Conservation (phyloP, 2,113 vertebrate species). For the Tetraodon nigroviridis region DNA sequence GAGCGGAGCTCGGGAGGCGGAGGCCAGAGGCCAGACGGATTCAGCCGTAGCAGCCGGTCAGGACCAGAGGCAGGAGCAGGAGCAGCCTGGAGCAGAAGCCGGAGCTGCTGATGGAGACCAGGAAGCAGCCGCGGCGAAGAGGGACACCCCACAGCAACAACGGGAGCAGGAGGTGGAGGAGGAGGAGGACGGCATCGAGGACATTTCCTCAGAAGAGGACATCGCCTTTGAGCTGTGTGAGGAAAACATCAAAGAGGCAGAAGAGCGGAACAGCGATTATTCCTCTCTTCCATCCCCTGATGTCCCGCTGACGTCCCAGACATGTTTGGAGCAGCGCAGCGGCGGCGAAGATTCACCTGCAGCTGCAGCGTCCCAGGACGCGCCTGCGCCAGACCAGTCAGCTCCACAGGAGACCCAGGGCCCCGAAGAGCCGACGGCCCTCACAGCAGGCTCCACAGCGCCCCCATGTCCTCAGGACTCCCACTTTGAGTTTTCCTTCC, state of each 20-base stretch:
- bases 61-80: slow-evolving; percentile 18
- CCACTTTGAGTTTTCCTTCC: slow-evolving; percentile 64
- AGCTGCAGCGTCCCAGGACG: slow-evolving; percentile 17
- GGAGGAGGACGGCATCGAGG: slow-evolving; percentile 25
- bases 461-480: slow-evolving; percentile 39
- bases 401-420: slow-evolving; percentile 20
- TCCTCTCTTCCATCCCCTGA: slow-evolving; percentile 26
- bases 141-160: background rate
- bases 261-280: slow-evolving; percentile 22
- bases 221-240: slow-evolving; percentile 52
- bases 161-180: slow-evolving; percentile 26
- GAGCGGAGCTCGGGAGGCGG: background rate
- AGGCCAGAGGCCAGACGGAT: slow-evolving; percentile 26
- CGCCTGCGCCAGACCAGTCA: slow-evolving; percentile 10
- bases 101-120: slow-evolving; percentile 20
- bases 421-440: slow-evolving; percentile 30
- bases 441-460: slow-evolving; percentile 30
- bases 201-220: slow-evolving; percentile 39
- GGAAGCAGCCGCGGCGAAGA: slow-evolving; percentile 11
- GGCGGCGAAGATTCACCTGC: slow-evolving; percentile 25
- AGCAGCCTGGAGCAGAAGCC: slow-evolving; percentile 5
- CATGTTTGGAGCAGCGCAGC: slow-evolving; percentile 36
- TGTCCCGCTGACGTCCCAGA: slow-evolving; percentile 17
- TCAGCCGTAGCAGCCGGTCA: slow-evolving; percentile 1
- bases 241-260: slow-evolving; percentile 35